phyloP scores from a whole-genome alignment of 2,797 vertebrate species.

The Parambassis ranga region DNA sequence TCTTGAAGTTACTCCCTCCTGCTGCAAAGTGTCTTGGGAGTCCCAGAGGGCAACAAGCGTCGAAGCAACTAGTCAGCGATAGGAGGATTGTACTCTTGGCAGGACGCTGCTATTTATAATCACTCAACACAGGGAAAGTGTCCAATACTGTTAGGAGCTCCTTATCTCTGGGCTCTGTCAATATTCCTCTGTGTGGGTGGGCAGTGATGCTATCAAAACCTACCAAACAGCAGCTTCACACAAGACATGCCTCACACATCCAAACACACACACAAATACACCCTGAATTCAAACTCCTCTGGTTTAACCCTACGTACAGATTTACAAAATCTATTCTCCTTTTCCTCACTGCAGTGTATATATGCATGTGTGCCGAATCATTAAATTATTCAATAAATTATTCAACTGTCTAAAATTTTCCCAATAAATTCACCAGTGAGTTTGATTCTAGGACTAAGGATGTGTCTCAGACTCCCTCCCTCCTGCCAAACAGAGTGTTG shows the following conservation, averaged over 20 bases:
- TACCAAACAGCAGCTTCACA: conserved; percentile 45
- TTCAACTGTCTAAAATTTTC: conserved; percentile 35
- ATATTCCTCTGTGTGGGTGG: conserved; percentile 60
- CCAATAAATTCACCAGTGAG: conserved; percentile 35
- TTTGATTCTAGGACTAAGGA: conserved; percentile 20
- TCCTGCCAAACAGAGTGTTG: background rate
- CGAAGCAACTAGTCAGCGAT: conserved; percentile 68
- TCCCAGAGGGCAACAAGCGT: conserved; percentile 64
- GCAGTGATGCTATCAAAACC: conserved; percentile 50
- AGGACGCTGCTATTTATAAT: conserved; percentile 75
- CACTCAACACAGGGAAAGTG: conserved; percentile 73
- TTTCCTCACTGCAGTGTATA: background rate
- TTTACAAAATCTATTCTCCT: background rate
- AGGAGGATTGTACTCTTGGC: conserved; percentile 72
- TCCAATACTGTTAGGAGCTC: conserved; percentile 75
- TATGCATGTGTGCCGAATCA: background rate
- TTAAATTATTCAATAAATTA: conserved; percentile 54
- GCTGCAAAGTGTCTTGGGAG: conserved; percentile 58
- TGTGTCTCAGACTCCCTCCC: background rate
- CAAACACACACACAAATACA: conserved; percentile 1
- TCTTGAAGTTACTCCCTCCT: conserved; percentile 54
- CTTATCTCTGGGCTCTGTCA: conserved; percentile 76
- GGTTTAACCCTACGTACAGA: conserved; percentile 21
- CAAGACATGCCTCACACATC: conserved; percentile 3
- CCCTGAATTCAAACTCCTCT: conserved; percentile 13